phyloP scores from a whole-genome alignment of 2,113 vertebrate genomes.

The Meriones unguiculatus region DNA sequence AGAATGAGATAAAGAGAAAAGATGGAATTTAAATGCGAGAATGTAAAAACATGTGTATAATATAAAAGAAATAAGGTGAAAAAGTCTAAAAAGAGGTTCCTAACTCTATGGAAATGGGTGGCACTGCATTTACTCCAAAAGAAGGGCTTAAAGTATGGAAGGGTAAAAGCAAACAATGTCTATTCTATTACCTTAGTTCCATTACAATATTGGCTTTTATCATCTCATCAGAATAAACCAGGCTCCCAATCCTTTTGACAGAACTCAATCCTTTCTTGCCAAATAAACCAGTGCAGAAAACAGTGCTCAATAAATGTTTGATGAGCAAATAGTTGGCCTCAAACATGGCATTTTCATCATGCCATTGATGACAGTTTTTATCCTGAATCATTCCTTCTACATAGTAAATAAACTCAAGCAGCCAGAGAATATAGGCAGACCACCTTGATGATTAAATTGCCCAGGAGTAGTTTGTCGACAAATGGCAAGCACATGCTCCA shows the following conservation, averaged over 20 bases:
- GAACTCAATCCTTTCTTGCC: conserved; percentile 9
- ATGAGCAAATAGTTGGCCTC: conserved; percentile 45
- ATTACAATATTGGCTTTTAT: background rate
- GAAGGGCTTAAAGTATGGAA: background rate
- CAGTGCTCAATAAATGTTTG: conserved; percentile 59
- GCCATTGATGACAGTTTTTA: background rate
- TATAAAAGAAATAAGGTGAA: conserved; percentile 3
- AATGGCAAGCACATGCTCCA: fast-evolving
- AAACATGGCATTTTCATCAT: conserved; percentile 44
- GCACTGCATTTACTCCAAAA: background rate
- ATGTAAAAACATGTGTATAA: background rate
- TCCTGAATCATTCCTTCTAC: background rate
- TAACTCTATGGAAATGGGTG: background rate
- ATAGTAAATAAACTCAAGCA: background rate
- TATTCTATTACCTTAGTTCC: background rate
- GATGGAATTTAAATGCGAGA: background rate
- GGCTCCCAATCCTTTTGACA: conserved; percentile 5
- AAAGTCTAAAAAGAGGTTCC: background rate
- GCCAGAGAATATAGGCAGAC: background rate
- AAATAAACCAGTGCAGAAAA: conserved; percentile 28
- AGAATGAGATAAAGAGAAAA: background rate
- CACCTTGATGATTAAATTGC: background rate
- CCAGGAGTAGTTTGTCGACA: background rate
- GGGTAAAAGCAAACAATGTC: background rate
- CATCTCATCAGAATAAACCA: background rate